Evolutionary conservation across 2,888 invertebrate species (phyloP), one percentile per base, ranked within the genome.

Genomic region (Amphipyra berbera): DNA sequence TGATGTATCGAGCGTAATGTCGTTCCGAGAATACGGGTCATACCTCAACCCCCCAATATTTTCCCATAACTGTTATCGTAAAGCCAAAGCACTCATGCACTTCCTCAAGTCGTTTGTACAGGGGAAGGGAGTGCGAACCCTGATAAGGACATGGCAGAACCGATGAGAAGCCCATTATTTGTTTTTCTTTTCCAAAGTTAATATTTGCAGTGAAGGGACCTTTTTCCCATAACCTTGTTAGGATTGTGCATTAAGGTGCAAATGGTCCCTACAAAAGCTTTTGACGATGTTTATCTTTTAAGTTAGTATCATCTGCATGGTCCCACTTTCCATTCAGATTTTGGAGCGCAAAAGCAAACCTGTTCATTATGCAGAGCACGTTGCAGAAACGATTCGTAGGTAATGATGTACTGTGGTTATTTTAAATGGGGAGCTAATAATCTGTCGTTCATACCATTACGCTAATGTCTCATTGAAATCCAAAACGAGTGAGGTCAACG

Each of bases 381-480:
- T 44, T 30, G 14, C 27, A 5, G 1, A 40, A 38, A 48, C 35
- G 33, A 10, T 53, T 42, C 10, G 15, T 27, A 1, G 50, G n/a
- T 55, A 68, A 40, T 54, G 14, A 41, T 14, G 30, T 14, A 13
- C 41, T 46, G 40, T 48, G 14, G 37, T 68, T 66, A 42, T 73
- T 56, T 61, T 68, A 61, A 56, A 73, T 73, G 56, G 50, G 48
- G n/a, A 44, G 10, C 9, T 38, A 14, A 21, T 37, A n/a, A 55
- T 49, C 15, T 72, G 67, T 68, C 30, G 40, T 33, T 38, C 14
- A 21, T 48, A 9, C 6, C 12, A 54, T 67, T 50, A 73, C 6
- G 35, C 41, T 73, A 73, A 73, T 69, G 62, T 73, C 45, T 56
- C 14, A 69, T 73, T 69, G 48, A 73, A 68, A 68, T 45, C 69